A percentile compares a stretch with the other conserved stretches of the same genome.
phyloP scores from a whole-genome alignment of 2,888 invertebrate species.

The Punctoribates punctum region DNA sequence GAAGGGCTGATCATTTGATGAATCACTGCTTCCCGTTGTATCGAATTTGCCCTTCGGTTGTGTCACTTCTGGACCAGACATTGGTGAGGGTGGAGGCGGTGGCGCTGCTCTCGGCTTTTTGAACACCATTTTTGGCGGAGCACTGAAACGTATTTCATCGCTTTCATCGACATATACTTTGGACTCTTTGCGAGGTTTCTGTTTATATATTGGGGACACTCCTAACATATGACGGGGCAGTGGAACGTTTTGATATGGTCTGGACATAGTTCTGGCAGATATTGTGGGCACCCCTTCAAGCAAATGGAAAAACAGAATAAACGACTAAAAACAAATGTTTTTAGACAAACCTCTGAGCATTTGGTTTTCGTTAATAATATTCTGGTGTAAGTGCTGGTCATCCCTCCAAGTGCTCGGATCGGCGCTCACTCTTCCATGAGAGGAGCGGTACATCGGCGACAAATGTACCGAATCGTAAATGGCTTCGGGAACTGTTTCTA shows the following conservation, averaged over 20 bases:
- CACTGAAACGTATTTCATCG: conserved; percentile 28
- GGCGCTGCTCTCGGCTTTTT: conserved; percentile 32
- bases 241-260: conserved; percentile 42
- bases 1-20: conserved; percentile 46
- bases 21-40: conserved; percentile 23
- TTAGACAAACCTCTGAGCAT: conserved; percentile 15
- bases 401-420: conserved; percentile 25
- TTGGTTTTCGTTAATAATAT: neutral
- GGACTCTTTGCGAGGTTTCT: neutral
- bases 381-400: conserved; percentile 34
- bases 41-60: conserved; percentile 16
- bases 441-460: conserved; percentile 1
- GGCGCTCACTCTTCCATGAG: neutral
- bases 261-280: conserved; percentile 34
- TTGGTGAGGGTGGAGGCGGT: conserved; percentile 14
- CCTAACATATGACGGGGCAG: conserved; percentile 25
- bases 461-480: conserved; percentile 38
- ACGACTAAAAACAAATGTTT: neutral
- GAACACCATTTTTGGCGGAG: conserved; percentile 29
- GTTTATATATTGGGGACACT: conserved; percentile 7
- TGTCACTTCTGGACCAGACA: neutral
- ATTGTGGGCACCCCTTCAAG: conserved; percentile 17
- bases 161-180: neutral
- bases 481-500: conserved; percentile 42
- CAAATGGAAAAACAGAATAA: neutral